Conservation (phyloP, 2,888 invertebrate species). For the Tillus elongatus region DNA sequence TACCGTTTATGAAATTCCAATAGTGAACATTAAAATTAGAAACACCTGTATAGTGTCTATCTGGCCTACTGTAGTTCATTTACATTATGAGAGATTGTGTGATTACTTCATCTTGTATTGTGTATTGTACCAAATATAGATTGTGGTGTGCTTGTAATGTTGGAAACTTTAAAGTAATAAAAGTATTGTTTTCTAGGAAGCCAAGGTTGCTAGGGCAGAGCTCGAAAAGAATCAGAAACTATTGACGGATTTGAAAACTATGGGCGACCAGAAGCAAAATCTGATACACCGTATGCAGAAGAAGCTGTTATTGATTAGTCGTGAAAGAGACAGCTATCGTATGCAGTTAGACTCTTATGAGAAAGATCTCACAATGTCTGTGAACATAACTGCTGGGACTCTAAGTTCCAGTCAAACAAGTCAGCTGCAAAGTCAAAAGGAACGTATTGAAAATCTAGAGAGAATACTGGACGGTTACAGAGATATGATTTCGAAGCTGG, state of each 20-base stretch:
- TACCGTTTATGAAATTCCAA: too few relatives aligned
- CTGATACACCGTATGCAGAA: conserved; percentile 65
- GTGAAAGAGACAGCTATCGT: conserved; percentile 75
- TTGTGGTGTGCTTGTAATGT: too few relatives aligned
- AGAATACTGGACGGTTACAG: conserved; percentile 64
- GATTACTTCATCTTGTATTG: too few relatives aligned
- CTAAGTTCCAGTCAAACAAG: conserved; percentile 23
- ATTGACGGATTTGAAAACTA: conserved; percentile 50
- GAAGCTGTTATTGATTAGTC: conserved; percentile 54
- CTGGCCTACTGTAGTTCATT: too few relatives aligned
- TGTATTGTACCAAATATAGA: too few relatives aligned
- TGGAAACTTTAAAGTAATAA: conserved; percentile 5
- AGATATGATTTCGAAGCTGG: conserved; percentile 58
- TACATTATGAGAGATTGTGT: too few relatives aligned
- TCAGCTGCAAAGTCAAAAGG: conserved; percentile 43
- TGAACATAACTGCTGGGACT: conserved; percentile 29
- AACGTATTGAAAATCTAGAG: conserved; percentile 64
- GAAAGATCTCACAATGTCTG: conserved; percentile 60
- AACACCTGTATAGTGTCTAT: too few relatives aligned
- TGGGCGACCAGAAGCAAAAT: conserved; percentile 59
- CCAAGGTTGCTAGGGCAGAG: conserved; percentile 47
- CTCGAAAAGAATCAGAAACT: conserved; percentile 55
- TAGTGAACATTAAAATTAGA: too few relatives aligned
- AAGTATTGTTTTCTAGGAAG: conserved; percentile 42
- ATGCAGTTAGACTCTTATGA: conserved; percentile 71